Base-by-base conservation (phyloP, 2,797 vertebrate species). In the Hapalemur alaotrensis region DNA sequence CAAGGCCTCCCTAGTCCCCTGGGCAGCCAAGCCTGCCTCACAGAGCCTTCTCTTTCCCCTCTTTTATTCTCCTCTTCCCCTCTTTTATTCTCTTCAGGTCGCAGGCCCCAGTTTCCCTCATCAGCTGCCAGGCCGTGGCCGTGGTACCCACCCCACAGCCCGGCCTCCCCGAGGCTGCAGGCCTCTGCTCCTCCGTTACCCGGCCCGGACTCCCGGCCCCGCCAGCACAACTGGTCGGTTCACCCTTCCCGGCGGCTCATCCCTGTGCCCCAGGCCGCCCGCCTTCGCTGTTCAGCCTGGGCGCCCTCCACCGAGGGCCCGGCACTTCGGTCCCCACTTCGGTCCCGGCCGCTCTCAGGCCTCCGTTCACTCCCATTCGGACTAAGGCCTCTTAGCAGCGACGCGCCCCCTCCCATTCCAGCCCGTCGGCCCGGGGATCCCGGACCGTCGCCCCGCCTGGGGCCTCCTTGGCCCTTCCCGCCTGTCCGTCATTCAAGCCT, bases 381-480 rank as follows among this genome's bases (percentile, higher is more conserved):
- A 48, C 80, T 80, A 20, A 69, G 95, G 93, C 95, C 93, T 94
- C 63, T 87, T 3, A 3, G 87, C 43, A 69, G 94, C 61, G 48
- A 38, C 43, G 95, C 92, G 86, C 94, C 94, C 95, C 54, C 92
- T 93, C 86, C 86, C 75, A 50, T 38, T 57, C 25, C 4, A 22
- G 65, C 67, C 61, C 5, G 25, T 41, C 90, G 25, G 78, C 13
- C 86, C 25, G 4, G 46, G 75, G 52, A 75, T 1, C 69, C 43
- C 4, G 18, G 89, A 81, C 91, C 81, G 8, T 23, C 43, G 92
- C 38, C 61, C 88, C 7, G 80, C 84, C 84, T 70, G 85, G 72
- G 97, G 93, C 96, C 95, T 95, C 91, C 69, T 20, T 1, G 93
- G 92, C 95, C 95, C 97, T 94, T 81, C 89, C 87, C 69, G 95